Evolutionary conservation across 2,113 vertebrate species (phyloP).

Genomic region (Astatotilapia flaviijosephi): DNA sequence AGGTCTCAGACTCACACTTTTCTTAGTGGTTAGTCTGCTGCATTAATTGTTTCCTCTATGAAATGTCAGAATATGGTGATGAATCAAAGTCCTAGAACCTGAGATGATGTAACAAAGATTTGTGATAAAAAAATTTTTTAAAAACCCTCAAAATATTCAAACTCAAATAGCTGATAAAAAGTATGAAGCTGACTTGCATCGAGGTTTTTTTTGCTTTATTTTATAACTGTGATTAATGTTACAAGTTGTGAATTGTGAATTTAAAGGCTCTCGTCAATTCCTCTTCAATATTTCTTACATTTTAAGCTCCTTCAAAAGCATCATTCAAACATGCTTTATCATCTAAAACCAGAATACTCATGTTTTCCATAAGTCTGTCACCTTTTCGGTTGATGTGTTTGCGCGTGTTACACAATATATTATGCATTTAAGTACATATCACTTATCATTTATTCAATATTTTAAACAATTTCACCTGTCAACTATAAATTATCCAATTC

Average conservation of each 20-base stretch:
- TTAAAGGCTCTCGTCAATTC: not conserved
- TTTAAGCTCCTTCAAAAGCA: not conserved
- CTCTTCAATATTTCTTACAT: not conserved
- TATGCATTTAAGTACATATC: not conserved
- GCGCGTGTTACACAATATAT: not conserved
- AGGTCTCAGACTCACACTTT: not conserved
- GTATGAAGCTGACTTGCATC: not conserved
- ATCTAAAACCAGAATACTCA: not conserved
- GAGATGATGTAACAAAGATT: not conserved
- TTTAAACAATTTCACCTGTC: not conserved
- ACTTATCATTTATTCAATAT: not conserved
- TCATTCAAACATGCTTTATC: not conserved
- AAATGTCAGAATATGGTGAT: not conserved
- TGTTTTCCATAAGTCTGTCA: not conserved
- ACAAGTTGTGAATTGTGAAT: not conserved
- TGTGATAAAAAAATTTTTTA: not conserved
- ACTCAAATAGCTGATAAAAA: not conserved
- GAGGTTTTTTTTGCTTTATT: not conserved
- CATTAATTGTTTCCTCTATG: not conserved
- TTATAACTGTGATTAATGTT: not conserved
- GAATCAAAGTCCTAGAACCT: not conserved
- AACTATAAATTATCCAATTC: not conserved
- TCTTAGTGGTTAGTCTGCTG: not conserved
- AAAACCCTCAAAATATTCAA: not conserved
- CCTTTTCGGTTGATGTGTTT: not conserved